phyloP scores from a whole-genome alignment of 2,888 invertebrate genomes.

The Volucella bombylans region DNA sequence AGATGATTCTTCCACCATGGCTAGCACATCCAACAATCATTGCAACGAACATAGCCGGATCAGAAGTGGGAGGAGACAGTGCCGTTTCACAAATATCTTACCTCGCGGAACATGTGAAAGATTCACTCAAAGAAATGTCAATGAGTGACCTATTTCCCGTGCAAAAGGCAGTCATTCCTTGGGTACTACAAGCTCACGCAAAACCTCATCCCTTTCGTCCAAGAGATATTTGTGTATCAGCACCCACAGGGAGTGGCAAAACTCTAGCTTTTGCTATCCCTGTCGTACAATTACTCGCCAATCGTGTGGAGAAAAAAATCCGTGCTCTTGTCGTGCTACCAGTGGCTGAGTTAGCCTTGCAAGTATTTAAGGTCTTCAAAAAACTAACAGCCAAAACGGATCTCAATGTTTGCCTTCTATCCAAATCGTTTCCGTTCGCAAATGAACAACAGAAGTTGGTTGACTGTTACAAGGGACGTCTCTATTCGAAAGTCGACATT shows the following conservation, averaged over 20 bases:
- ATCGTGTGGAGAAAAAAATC: conserved; percentile 86
- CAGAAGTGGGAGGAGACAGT: conserved; percentile 81
- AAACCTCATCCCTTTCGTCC: conserved; percentile 87
- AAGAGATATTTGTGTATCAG: conserved; percentile 96
- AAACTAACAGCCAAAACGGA: conserved; percentile 87
- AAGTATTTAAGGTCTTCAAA: conserved; percentile 92
- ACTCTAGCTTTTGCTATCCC: conserved; percentile 97
- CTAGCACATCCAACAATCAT: conserved; percentile 90
- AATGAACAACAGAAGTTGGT: conserved; percentile 87
- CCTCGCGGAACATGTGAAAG: conserved; percentile 86
- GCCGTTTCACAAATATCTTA: conserved; percentile 83
- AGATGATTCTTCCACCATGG: conserved; percentile 93
- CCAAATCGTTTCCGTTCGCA: conserved; percentile 87
- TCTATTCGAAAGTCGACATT: conserved; percentile 87
- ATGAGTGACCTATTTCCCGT: conserved; percentile 92
- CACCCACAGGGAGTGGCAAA: conserved; percentile 99
- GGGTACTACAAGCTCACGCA: conserved; percentile 86
- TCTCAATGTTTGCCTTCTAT: conserved; percentile 87
- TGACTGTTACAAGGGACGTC: conserved; percentile 82
- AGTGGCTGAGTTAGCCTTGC: conserved; percentile 94
- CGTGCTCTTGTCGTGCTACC: conserved; percentile 95
- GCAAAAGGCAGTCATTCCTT: conserved; percentile 90
- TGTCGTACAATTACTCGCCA: conserved; percentile 88
- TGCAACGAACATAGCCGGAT: conserved; percentile 87
- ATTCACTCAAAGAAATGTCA: conserved; percentile 87